Evolutionary conservation across 2,113 vertebrate genomes (phyloP).

Genomic region (Podarcis cretensis): DNA sequence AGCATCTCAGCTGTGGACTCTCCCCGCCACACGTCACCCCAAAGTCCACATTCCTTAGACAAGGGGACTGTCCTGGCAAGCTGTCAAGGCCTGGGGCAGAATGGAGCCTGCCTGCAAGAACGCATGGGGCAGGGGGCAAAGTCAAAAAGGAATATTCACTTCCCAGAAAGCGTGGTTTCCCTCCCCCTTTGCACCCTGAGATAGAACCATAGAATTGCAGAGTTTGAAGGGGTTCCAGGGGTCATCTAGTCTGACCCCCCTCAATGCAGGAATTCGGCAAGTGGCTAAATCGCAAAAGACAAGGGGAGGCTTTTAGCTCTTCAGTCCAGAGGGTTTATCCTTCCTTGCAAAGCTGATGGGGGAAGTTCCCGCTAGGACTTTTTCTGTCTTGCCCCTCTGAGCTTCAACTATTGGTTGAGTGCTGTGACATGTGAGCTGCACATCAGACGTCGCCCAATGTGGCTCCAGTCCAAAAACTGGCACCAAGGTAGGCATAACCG

Average conservation of each 20-base stretch:
- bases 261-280: no score
- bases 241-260: no score
- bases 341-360: neutral
- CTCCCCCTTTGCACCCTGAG: neutral
- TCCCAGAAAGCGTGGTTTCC: neutral
- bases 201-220: no score
- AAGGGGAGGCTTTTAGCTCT: no score
- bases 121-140: neutral
- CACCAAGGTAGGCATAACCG: neutral
- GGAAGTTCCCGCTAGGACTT: neutral
- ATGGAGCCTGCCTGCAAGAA: neutral
- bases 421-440: no score
- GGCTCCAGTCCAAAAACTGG: neutral
- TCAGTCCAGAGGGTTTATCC: neutral
- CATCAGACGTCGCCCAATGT: no score
- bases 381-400: neutral
- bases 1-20: neutral
- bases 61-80: neutral
- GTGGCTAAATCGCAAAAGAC: no score
- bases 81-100: neutral
- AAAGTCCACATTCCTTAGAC: neutral
- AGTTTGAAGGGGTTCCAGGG: no score
- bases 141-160: neutral
- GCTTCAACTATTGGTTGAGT: neutral
- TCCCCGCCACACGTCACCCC: no score